Conservation (phyloP, 2,113 vertebrate genomes). For the Cavia aperea region DNA sequence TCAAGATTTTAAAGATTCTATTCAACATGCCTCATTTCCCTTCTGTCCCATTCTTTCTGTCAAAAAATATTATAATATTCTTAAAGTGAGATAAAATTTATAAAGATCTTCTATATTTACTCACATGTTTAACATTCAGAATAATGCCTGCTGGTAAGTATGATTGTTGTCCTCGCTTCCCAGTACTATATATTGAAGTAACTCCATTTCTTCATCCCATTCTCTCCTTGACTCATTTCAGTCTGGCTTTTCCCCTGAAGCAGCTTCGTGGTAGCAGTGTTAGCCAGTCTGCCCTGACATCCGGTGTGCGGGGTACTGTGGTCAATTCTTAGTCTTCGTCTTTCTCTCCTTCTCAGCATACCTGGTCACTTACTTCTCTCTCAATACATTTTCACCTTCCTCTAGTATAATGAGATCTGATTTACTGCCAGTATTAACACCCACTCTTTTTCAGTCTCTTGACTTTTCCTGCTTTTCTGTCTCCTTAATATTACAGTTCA, state of each 20-base stretch:
- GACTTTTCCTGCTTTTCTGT: neutral
- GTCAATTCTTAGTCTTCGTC: neutral
- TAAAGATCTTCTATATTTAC: neutral
- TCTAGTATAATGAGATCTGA: neutral
- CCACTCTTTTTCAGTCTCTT: neutral
- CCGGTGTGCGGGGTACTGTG: neutral
- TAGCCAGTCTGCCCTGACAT: neutral
- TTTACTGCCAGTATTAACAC: neutral
- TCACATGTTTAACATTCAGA: neutral
- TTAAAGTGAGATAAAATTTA: neutral
- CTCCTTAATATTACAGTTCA: neutral
- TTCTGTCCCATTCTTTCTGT: neutral
- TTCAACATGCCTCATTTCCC: neutral
- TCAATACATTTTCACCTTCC: neutral
- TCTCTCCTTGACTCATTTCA: neutral
- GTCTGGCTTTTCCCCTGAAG: neutral
- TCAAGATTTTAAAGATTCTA: neutral
- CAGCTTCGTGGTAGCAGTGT: neutral
- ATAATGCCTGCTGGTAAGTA: neutral
- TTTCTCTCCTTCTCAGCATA: neutral
- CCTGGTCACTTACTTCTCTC: neutral
- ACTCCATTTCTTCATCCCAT: neutral
- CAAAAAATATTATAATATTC: neutral
- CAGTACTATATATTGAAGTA: neutral
- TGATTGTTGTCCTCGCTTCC: neutral